phyloP scores from a whole-genome alignment of 2,113 vertebrate genomes.

The Malurus elegans region DNA sequence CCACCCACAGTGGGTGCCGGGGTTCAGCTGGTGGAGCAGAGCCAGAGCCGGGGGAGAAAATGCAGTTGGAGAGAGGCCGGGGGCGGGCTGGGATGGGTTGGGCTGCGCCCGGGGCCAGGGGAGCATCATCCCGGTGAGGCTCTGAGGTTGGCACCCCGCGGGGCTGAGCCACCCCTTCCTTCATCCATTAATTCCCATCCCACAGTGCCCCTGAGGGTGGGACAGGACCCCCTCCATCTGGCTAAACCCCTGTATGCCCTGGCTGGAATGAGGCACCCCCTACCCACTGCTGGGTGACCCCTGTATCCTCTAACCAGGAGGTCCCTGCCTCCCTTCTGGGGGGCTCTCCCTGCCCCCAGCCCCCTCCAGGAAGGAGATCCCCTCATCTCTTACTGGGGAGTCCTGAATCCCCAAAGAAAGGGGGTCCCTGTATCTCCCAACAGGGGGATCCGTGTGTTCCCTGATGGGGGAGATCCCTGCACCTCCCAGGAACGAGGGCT shows the following conservation, averaged over 20 bases:
- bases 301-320: not conserved
- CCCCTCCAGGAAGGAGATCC: not conserved
- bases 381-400: too few species aligned
- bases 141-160: not conserved
- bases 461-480: not conserved
- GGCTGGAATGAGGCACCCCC: not conserved
- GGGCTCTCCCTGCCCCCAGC: not conserved
- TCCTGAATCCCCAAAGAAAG: too few species aligned
- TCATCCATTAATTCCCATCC: too few species aligned
- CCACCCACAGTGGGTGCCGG: fast-evolving
- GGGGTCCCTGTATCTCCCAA: not conserved
- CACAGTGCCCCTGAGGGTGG: fast-evolving
- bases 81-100: fast-evolving
- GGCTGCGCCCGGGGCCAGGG: not conserved
- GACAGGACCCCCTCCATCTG: fast-evolving
- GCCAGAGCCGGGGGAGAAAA: fast-evolving
- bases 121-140: fast-evolving
- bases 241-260: fast-evolving
- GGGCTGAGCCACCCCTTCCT: not conserved
- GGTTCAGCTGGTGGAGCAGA: not conserved
- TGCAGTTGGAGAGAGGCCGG: fast-evolving
- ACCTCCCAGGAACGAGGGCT: not conserved
- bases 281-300: fast-evolving
- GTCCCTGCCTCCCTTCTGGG: not conserved
- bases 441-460: too few species aligned